Percentiles rank a stretch among this genome's conserved stretches.
phyloP scores from a whole-genome alignment of 2,113 vertebrate species.

The Thymallus thymallus region DNA sequence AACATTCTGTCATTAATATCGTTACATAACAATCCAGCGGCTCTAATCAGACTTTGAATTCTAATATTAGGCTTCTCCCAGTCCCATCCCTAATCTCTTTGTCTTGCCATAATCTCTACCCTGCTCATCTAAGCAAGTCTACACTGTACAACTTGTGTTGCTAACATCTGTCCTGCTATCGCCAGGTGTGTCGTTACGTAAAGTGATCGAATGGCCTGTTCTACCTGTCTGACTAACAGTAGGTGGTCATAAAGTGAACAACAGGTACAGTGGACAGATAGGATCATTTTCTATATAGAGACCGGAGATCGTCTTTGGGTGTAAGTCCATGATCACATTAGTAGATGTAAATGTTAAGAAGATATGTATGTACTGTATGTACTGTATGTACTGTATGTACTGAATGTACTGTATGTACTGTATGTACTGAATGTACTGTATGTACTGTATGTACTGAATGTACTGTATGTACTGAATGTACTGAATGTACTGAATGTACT shows the following conservation, averaged over 20 bases:
- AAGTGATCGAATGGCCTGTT: conserved; percentile 41
- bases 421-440: too few species aligned
- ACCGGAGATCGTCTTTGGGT: conserved; percentile 35
- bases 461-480: too few species aligned
- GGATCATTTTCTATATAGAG: conserved; percentile 45
- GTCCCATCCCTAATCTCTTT: conserved; percentile 56
- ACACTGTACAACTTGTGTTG: conserved; percentile 42
- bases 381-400: not conserved
- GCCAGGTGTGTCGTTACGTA: conserved; percentile 49
- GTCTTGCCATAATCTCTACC: conserved; percentile 65
- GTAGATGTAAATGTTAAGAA: not conserved
- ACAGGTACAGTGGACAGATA: not conserved
- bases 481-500: too few species aligned
- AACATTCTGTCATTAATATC: conserved; percentile 20
- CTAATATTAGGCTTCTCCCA: conserved; percentile 63
- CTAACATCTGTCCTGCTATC: conserved; percentile 36
- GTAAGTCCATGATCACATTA: not conserved
- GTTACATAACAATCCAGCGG: conserved; percentile 49
- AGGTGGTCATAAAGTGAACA: not conserved
- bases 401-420: too few species aligned
- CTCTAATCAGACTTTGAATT: conserved; percentile 67
- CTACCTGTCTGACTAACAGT: conserved; percentile 24
- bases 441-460: too few species aligned
- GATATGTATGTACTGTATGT: not conserved
- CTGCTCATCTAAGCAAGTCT: conserved; percentile 70